Base-by-base conservation (phyloP, 2,113 vertebrate species). In the Mastomys natalensis region DNA sequence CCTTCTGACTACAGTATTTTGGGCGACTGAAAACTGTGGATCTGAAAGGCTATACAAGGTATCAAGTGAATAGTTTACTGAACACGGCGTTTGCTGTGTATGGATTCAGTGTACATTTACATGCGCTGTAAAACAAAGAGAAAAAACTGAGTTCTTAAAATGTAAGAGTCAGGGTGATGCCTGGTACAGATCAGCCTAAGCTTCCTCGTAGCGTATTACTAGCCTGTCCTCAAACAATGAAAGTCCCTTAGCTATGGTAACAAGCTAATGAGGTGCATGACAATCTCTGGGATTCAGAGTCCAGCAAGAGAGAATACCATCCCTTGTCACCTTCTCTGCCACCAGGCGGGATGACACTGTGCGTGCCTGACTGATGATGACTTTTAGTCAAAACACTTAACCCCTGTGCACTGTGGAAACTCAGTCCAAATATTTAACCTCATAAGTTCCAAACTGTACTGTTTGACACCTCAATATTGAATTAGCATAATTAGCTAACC, bases 401-500 rank as follows among this genome's bases (percentile, higher is more conserved):
- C 94, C 73, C 40, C 34, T 40, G 40, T 26, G 74, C 13, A 64
- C 11, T 86, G 90, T 62, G 34, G 51, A 93, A 96, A 55, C 8
- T 58, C 31, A 45, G 26, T 58, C 70, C 77, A 96, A 77, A 40
- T 95, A 53, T 21, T 17, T 72, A 43, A 45, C 92, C 55, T 95
- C 66, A 64, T 77, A 92, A 97, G 97, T 80, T 92, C 55, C 92
- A 95, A 98, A 93, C 70, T 2, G 2, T 70, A 66, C 13, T 3
- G 76, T 88, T 58, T 82, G 64, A 31, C 1, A 87, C 62, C 60
- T 78, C 91, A 0, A 66, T 95, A 97, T 87, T 76, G 96, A 97
- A 95, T 85, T 21, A 89, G 21, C 48, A 95, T 84, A 97, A 95
- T 64, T 89, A 93, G 43, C 26, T 96, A 72, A 90, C 87, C 37